phyloP scores from a whole-genome alignment of 2,888 invertebrate species.

The Drosophila kuntzei region DNA sequence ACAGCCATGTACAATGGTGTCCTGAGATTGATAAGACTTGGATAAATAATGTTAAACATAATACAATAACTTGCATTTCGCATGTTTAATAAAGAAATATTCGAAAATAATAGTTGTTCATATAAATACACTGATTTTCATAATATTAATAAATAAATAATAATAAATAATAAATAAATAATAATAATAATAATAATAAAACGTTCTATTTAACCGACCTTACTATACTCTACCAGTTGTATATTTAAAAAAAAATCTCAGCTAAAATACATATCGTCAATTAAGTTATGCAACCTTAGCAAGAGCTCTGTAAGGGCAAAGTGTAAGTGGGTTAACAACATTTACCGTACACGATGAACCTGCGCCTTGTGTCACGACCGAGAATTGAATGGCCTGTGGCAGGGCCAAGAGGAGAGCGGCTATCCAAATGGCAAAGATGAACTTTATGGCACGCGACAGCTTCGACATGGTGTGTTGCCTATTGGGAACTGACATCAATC shows the following conservation, averaged over 20 bases:
- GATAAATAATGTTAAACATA: no score
- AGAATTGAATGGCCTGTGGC: slow-evolving; percentile 88
- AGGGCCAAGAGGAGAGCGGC: slow-evolving; percentile 90
- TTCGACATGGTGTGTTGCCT: slow-evolving; percentile 93
- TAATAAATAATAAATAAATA: no score
- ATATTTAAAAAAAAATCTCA: slow-evolving; percentile 1
- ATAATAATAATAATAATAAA: no score
- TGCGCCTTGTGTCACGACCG: slow-evolving; percentile 75
- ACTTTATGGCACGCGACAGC: slow-evolving; percentile 92
- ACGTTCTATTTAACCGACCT: no score
- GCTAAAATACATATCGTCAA: neutral
- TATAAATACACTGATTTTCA: no score
- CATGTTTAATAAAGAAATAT: no score
- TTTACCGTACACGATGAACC: slow-evolving; percentile 85
- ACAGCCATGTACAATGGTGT: no score
- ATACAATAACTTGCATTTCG: no score
- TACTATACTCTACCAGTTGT: no score
- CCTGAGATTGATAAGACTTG: no score
- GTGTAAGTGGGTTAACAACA: slow-evolving; percentile 30
- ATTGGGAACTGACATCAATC: slow-evolving; percentile 45
- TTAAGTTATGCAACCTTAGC: slow-evolving; percentile 6
- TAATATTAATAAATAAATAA: no score
- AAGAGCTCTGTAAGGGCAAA: neutral
- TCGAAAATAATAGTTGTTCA: no score
- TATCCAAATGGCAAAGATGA: slow-evolving; percentile 93